Conservation (phyloP, 2,888 invertebrate genomes). For the Strigamia crassipes region DNA sequence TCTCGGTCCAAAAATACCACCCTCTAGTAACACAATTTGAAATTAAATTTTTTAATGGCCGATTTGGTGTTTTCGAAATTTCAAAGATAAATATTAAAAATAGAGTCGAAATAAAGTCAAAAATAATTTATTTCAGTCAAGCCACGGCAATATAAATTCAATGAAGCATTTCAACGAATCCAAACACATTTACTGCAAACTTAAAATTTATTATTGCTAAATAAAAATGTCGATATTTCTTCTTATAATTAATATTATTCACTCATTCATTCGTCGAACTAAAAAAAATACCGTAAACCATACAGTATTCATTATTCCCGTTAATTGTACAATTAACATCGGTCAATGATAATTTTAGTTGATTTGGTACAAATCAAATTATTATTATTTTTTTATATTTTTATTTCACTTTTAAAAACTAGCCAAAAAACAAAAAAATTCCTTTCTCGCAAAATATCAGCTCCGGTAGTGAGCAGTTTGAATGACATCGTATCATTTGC, state of each 20-base stretch:
- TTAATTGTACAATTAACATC: neutral
- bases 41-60: neutral
- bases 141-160: constrained; percentile 19
- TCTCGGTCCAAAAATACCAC: neutral
- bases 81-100: too few species aligned
- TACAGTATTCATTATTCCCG: neutral
- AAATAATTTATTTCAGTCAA: constrained; percentile 29
- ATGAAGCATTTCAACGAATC: neutral
- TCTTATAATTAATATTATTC: too few species aligned
- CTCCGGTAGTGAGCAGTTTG: neutral
- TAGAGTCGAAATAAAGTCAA: neutral
- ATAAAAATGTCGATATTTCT: neutral
- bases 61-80: too few species aligned
- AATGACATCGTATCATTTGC: constrained; percentile 3
- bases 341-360: neutral
- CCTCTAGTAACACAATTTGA: neutral
- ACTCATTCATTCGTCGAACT: too few species aligned
- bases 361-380: constrained; percentile 31
- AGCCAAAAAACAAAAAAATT: neutral
- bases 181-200: neutral
- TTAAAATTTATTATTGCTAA: constrained; percentile 33
- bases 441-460: neutral
- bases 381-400: neutral
- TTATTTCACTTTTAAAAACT: neutral
- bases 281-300: neutral